Evolutionary conservation across 2,888 invertebrate genomes (phyloP).

Genomic region (Ligdia adustata): DNA sequence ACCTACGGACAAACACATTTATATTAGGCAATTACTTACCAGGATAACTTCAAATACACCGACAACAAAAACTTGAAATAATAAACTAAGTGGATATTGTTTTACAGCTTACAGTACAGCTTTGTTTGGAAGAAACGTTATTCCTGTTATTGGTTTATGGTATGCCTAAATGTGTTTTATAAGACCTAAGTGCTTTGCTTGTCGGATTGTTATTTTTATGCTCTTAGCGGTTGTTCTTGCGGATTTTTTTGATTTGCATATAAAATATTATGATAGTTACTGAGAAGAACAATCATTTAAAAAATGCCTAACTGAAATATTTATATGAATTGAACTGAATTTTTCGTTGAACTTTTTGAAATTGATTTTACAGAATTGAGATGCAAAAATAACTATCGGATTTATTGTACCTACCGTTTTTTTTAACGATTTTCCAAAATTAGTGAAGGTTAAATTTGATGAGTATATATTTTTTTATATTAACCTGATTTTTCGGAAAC

Average conservation of each 20-base stretch:
- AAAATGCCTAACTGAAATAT: no score
- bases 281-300: no score
- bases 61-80: constrained; percentile 22
- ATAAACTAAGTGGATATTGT: constrained; percentile 3
- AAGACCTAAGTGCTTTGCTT: neutral
- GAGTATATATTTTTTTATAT: no score
- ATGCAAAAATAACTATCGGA: no score
- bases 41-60: constrained; percentile 54
- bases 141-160: constrained; percentile 14
- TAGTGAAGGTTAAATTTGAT: no score
- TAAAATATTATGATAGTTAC: neutral
- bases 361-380: no score
- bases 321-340: no score
- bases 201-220: no score
- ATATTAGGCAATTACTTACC: constrained; percentile 71
- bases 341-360: no score
- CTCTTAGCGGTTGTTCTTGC: neutral
- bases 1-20: constrained; percentile 54
- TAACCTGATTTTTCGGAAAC: no score
- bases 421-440: no score
- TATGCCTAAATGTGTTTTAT: neutral
- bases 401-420: no score
- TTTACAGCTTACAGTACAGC: constrained; percentile 12
- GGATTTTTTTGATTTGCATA: neutral
- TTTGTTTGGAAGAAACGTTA: constrained; percentile 8